phyloP scores from a whole-genome alignment of 2,113 vertebrate species.

The Pteruthius melanotis region DNA sequence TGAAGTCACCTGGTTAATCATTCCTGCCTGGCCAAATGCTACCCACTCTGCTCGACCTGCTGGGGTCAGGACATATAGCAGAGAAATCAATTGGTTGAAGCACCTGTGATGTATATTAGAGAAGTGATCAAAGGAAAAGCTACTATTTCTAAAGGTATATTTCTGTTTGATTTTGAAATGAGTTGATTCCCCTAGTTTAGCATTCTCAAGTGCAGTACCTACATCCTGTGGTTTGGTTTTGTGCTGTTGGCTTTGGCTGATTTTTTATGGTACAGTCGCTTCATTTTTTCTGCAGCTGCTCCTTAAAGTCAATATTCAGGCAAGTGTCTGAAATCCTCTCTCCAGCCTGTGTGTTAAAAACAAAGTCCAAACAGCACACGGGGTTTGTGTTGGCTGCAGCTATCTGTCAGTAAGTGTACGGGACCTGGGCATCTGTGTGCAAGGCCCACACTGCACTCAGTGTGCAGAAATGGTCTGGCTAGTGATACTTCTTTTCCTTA shows the following conservation, averaged over 20 bases:
- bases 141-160: background rate
- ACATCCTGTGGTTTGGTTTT: constrained; percentile 1
- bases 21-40: background rate
- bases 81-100: background rate
- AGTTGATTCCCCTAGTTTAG: background rate
- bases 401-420: fast-evolving
- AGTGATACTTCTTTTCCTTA: background rate
- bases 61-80: background rate
- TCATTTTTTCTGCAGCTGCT: constrained; percentile 33
- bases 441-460: background rate
- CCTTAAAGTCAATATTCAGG: background rate
- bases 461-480: background rate
- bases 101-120: background rate
- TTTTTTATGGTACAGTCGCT: background rate
- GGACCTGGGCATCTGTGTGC: background rate
- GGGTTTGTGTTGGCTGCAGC: background rate
- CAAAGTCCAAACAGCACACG: background rate
- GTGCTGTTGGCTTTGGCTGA: background rate
- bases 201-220: background rate
- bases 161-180: background rate
- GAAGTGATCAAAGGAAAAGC: background rate
- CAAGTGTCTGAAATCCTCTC: background rate
- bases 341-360: background rate
- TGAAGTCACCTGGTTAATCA: constrained; percentile 60
- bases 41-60: background rate